Evolutionary conservation across 2,888 invertebrate species (phyloP).

Genomic region (Selenia dentaria): DNA sequence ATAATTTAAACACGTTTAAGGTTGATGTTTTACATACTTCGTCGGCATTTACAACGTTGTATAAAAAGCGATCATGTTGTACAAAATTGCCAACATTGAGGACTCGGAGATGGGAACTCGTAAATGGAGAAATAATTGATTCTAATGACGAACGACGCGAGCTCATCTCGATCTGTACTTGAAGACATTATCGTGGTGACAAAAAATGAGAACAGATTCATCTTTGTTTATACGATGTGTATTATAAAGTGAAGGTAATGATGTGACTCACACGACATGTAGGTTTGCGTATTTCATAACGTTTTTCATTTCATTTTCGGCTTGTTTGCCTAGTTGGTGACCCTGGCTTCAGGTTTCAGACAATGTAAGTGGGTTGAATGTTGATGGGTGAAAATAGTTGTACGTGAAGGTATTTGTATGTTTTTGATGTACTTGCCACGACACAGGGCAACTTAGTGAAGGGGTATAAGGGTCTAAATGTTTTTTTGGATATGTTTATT

Average conservation of each 20-base stretch:
- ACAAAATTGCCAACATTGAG: constrained; percentile 30
- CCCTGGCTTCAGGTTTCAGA: too few species aligned
- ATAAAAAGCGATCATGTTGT: constrained; percentile 31
- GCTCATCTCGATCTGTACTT: constrained; percentile 31
- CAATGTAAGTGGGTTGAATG: too few species aligned
- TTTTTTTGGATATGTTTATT: too few species aligned
- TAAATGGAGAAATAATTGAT: constrained; percentile 41
- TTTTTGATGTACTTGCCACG: too few species aligned
- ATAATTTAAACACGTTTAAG: constrained; percentile 26
- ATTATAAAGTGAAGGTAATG: constrained; percentile 10
- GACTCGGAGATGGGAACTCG: constrained; percentile 17
- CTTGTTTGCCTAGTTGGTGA: too few species aligned
- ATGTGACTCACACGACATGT: neutral
- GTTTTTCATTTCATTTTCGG: too few species aligned
- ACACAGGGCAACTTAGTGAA: too few species aligned
- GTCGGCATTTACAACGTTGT: constrained; percentile 12
- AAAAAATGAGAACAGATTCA: constrained; percentile 36
- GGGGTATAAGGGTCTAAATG: too few species aligned
- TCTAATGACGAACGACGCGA: constrained; percentile 31
- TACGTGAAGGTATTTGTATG: too few species aligned
- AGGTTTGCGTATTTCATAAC: neutral
- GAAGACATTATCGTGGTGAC: constrained; percentile 29
- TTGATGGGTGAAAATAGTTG: too few species aligned
- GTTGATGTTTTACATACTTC: constrained; percentile 16
- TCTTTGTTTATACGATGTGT: constrained; percentile 21